Evolutionary conservation across 1,140 invertebrate genomes (phyloP).

Genomic region (Heliothis virescens): DNA sequence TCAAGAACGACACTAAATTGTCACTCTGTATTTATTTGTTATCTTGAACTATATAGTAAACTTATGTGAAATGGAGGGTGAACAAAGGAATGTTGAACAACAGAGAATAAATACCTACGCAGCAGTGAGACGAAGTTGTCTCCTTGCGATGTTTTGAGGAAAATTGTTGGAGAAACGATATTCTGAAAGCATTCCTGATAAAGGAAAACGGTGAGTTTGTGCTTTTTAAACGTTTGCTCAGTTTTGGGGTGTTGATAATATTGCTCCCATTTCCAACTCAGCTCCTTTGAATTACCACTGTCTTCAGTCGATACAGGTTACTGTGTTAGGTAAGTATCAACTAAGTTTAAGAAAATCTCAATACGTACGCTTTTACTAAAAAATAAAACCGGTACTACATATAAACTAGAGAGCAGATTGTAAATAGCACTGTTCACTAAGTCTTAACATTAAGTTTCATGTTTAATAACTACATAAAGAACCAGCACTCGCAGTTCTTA

Average conservation of each 20-base stretch:
- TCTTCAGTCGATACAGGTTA: no score
- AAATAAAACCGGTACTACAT: no score
- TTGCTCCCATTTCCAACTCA: no score
- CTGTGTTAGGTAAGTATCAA: no score
- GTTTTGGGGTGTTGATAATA: background rate
- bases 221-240: background rate
- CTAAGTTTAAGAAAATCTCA: no score
- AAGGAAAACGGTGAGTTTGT: background rate
- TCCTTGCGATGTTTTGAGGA: conserved; percentile 24
- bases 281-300: background rate
- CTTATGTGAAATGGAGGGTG: background rate
- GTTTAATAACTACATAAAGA: background rate
- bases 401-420: no score
- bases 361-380: no score
- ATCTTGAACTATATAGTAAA: no score
- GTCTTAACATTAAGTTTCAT: background rate
- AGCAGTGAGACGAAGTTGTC: background rate
- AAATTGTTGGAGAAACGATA: background rate
- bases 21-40: no score
- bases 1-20: no score
- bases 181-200: conserved; percentile 1
- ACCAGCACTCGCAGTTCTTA: conserved; percentile 1
- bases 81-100: conserved; percentile 3
- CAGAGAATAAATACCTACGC: background rate
- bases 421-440: no score